Evolutionary conservation across 2,888 invertebrate genomes (phyloP).

Genomic region (Ormyrus rosae): DNA sequence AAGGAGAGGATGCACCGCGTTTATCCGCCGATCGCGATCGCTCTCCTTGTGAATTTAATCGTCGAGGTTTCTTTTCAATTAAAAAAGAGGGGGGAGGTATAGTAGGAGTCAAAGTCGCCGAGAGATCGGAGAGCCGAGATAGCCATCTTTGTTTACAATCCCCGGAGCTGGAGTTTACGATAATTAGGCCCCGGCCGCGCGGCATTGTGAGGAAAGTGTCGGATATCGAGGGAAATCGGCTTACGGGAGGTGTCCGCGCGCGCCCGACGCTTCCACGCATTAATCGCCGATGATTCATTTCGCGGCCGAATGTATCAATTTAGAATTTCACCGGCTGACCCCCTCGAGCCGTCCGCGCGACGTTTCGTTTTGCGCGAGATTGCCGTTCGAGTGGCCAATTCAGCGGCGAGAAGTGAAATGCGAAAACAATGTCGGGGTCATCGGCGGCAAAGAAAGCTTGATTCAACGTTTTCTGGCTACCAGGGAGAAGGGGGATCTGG

Average conservation of each 20-base stretch:
- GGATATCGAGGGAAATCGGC: slow-evolving; percentile 34
- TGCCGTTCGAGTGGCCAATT: no score
- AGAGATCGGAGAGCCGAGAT: slow-evolving; percentile 23
- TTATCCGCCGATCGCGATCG: slow-evolving; percentile 31
- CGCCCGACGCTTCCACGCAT: slow-evolving; percentile 25
- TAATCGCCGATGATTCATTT: slow-evolving; percentile 47
- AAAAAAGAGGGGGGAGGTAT: slow-evolving; percentile 6
- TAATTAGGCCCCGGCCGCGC: slow-evolving; percentile 43
- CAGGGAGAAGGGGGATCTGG: no score
- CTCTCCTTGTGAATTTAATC: slow-evolving; percentile 42
- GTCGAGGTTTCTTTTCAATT: slow-evolving; percentile 36
- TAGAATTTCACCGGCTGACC: no score
- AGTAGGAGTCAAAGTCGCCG: background rate
- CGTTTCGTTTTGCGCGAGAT: no score
- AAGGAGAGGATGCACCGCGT: slow-evolving; percentile 16
- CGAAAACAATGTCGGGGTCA: no score
- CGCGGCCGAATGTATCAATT: no score
- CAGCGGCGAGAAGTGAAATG: no score
- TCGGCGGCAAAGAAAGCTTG: no score
- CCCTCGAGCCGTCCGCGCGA: no score
- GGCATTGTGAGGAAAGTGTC: slow-evolving; percentile 27
- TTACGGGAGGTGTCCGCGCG: slow-evolving; percentile 55
- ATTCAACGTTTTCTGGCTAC: no score
- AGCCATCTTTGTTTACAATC: slow-evolving; percentile 48
- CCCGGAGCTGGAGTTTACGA: slow-evolving; percentile 45